Conservation (phyloP, 2,888 invertebrate genomes). For the Cryptops parisi region DNA sequence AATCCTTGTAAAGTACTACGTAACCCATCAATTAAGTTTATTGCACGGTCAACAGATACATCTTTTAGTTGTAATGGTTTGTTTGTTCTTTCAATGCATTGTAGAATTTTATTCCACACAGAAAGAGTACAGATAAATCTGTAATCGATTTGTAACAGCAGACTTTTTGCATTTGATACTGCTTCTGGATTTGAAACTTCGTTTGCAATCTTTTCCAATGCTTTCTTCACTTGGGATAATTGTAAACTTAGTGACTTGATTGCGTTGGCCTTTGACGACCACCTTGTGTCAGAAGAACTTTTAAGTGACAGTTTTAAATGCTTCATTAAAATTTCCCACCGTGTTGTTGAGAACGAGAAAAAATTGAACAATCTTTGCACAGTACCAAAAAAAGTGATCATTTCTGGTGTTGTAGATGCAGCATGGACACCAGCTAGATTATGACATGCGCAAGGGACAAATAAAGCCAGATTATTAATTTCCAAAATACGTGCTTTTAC, state of each 20-base stretch:
- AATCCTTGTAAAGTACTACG: background rate
- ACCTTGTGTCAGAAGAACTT: no score
- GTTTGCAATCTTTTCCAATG: no score
- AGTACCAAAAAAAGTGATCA: background rate
- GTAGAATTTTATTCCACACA: background rate
- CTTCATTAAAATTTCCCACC: no score
- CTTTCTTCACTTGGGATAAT: no score
- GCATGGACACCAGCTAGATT: background rate
- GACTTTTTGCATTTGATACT: no score
- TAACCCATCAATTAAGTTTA: background rate
- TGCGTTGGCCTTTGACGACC: no score
- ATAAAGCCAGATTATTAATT: background rate
- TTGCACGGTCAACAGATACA: background rate
- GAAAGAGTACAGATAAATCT: background rate
- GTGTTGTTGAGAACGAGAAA: background rate
- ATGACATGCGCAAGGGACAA: background rate
- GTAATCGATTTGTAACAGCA: no score
- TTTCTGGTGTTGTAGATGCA: background rate
- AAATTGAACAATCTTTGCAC: background rate
- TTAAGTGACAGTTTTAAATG: no score
- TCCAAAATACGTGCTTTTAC: background rate
- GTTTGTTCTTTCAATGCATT: background rate
- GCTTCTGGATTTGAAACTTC: no score
- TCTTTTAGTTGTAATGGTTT: background rate
- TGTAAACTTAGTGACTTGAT: no score